Evolutionary conservation across 2,888 invertebrate genomes (phyloP).

Genomic region (Drosophila multiciliata): DNA sequence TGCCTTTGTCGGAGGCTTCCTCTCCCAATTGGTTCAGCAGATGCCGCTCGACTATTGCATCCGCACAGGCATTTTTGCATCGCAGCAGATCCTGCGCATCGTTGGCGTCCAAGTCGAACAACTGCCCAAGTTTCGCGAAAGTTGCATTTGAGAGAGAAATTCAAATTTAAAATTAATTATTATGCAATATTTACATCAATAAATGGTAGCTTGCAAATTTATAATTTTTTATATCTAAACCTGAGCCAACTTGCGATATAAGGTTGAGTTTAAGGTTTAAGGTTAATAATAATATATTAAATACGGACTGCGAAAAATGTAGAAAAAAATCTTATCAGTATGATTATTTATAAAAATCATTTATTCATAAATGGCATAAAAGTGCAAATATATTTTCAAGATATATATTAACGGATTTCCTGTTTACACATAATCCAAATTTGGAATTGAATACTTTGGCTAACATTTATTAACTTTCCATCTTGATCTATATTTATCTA

Average conservation of each 20-base stretch:
- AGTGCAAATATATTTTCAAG: too few species aligned
- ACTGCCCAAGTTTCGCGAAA: constrained; percentile 56
- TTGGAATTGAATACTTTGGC: neutral
- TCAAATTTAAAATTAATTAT: neutral
- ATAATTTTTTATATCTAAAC: neutral
- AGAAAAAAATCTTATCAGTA: neutral
- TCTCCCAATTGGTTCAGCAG: constrained; percentile 62
- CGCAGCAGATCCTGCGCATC: constrained; percentile 50
- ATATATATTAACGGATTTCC: too few species aligned
- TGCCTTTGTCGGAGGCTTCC: constrained; percentile 70
- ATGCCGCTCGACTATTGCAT: constrained; percentile 74
- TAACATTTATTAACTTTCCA: neutral
- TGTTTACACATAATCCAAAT: neutral
- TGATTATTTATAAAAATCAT: neutral
- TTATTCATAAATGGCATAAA: too few species aligned
- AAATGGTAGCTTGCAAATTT: neutral
- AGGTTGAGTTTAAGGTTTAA: too few species aligned
- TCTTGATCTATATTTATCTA: neutral
- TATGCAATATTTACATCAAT: neutral
- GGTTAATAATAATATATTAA: neutral
- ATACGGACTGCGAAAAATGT: neutral
- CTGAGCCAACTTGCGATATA: neutral
- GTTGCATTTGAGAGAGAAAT: constrained; percentile 44
- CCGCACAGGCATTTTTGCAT: constrained; percentile 66
- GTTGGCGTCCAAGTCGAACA: constrained; percentile 57